Evolutionary conservation across 1,140 invertebrate species (phyloP), one percentile per base, ranked within the genome.

Genomic region (Mya arenaria): DNA sequence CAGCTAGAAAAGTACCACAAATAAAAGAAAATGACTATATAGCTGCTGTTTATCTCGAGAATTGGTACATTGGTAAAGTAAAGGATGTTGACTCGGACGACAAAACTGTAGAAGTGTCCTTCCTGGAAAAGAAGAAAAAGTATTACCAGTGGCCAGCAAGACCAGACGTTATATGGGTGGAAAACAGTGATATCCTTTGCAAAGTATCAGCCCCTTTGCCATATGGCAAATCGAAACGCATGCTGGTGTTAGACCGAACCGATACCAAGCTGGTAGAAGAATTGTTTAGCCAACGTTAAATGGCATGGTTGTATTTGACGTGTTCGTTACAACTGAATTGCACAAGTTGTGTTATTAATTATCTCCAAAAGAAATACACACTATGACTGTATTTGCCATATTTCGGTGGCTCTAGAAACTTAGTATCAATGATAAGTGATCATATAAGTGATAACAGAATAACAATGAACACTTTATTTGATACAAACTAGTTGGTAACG

Each of bases 61-160:
- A 75, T n/a, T 75, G 73, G 73, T 75, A 75, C 58, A 63, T 63
- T 30, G 58, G 60, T 5, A 41, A 75, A 39, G 28, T 63, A 8
- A 36, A 58, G 10, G 44, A 74, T 58, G 4, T 23, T 19, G 73
- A 63, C 58, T 23, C 0, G 4, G 58, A 62, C 1, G 73, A 75
- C 30, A 75, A 63, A 5, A 52, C 36, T 28, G 23, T 48, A 19
- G 56, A 62, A 65, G 28, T 75, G 4, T 63, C 73, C 28, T 75
- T 75, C 17, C 19, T 65, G 34, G 36, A 63, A 25, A 17, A 65
- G 0, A 56, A 60, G 32, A 73, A 73, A 23, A 19, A 25, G n/a
- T n/a, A 15, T 19, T 73, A 58, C 30, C 71, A 73, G 34, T 73
- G 71, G 71, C 71, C 32, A 37, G 4, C 28, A 8, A n/a, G 52